Percentiles rank a stretch among this genome's conserved stretches.
phyloP scores from a whole-genome alignment of 2,888 invertebrate genomes.

The Cantharis rustica region DNA sequence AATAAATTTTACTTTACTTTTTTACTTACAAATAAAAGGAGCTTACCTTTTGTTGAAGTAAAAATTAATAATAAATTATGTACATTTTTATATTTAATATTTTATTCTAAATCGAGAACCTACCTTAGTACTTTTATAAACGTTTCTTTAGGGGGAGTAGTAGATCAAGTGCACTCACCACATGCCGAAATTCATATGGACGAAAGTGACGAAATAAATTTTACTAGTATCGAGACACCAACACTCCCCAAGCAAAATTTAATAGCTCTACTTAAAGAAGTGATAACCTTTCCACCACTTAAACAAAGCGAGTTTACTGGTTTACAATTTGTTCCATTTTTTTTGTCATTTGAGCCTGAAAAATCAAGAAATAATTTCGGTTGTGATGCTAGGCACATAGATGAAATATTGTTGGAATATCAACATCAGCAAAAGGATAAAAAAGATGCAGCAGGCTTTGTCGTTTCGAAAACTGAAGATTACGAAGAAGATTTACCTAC shows the following conservation, averaged over 20 bases:
- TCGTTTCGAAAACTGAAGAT: constrained; percentile 60
- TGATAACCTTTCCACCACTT: constrained; percentile 57
- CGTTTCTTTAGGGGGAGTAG: constrained; percentile 57
- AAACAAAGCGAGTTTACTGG: constrained; percentile 34
- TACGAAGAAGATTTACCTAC: constrained; percentile 81
- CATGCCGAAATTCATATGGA: constrained; percentile 70
- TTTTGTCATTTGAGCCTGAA: constrained; percentile 64
- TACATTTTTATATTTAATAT: no score
- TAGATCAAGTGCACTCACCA: constrained; percentile 64
- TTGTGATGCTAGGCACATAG: constrained; percentile 62
- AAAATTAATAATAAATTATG: no score
- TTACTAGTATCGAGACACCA: constrained; percentile 78
- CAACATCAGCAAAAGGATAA: constrained; percentile 58
- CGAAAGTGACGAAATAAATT: constrained; percentile 79
- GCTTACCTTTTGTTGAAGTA: no score
- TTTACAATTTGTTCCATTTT: constrained; percentile 58
- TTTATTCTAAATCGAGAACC: neutral
- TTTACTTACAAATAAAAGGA: no score
- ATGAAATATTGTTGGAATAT: constrained; percentile 67
- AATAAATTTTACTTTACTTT: no score
- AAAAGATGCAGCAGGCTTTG: constrained; percentile 30
- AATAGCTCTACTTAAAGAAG: constrained; percentile 72
- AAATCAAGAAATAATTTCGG: constrained; percentile 51
- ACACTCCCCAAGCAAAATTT: constrained; percentile 72
- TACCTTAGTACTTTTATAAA: neutral